A percentile compares a stretch with the other conserved stretches of the same genome.
Evolutionary conservation across 2,113 vertebrate genomes (phyloP).

Genomic region (Cephalophus harveyi): DNA sequence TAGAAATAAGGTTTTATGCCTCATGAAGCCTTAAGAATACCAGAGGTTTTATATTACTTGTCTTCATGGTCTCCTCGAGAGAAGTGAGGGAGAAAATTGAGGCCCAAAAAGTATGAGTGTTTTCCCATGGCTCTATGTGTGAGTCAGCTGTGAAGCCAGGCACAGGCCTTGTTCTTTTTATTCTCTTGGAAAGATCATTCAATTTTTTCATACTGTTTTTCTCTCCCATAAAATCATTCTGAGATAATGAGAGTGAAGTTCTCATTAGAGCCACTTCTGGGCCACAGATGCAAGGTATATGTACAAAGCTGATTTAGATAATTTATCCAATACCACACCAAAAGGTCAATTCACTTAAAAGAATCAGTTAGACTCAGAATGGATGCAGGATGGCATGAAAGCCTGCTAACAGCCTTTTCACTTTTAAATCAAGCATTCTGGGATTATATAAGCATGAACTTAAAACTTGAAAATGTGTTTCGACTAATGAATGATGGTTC

Average conservation of each 20-base stretch:
- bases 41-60: not conserved
- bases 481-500: conserved; percentile 27
- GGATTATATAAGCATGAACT: not conserved
- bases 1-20: conserved; percentile 2
- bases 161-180: not conserved
- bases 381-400: not conserved
- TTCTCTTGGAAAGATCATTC: conserved; percentile 44
- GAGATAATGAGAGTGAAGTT: conserved; percentile 51
- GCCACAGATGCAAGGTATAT: not conserved
- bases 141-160: conserved; percentile 38
- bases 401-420: not conserved
- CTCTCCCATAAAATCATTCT: conserved; percentile 7
- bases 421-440: not conserved
- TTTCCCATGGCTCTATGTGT: conserved; percentile 38
- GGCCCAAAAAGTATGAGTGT: conserved; percentile 24
- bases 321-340: conserved; percentile 29
- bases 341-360: conserved; percentile 35
- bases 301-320: not conserved
- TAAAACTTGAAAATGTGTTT: conserved; percentile 53
- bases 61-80: conserved; percentile 42
- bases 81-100: conserved; percentile 30
- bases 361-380: not conserved
- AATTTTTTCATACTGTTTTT: conserved; percentile 47
- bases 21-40: conserved; percentile 6
- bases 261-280: conserved; percentile 41